Conservation (phyloP, 2,113 vertebrate genomes). For the Turdus rufiventris region DNA sequence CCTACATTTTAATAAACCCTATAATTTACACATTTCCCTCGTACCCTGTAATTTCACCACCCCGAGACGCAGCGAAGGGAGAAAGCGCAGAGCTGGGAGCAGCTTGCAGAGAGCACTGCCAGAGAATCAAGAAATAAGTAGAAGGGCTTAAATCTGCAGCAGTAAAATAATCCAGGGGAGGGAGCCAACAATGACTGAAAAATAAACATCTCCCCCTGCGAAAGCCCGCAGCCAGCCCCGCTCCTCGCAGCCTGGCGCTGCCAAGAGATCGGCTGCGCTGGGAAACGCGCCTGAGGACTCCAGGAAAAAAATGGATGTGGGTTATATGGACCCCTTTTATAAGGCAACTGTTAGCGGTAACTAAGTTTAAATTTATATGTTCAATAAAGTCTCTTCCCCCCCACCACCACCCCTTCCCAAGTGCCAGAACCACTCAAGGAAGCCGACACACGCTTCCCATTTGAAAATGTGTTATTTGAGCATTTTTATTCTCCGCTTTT, state of each 20-base stretch:
- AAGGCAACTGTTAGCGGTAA: conserved; percentile 50
- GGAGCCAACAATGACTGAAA: conserved; percentile 68
- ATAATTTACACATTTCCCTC: conserved; percentile 74
- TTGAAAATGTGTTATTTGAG: conserved; percentile 45
- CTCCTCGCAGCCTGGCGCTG: not conserved
- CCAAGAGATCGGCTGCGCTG: conserved; percentile 26
- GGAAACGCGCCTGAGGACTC: not conserved
- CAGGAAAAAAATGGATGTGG: not conserved
- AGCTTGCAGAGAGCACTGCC: conserved; percentile 20
- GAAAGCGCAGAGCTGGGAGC: conserved; percentile 60
- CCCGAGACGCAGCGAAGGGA: conserved; percentile 29
- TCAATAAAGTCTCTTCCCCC: conserved; percentile 30
- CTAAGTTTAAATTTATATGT: conserved; percentile 48
- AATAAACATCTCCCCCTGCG: conserved; percentile 64
- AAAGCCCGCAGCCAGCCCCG: not conserved
- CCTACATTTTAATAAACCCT: conserved; percentile 63
- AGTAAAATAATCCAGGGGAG: conserved; percentile 67
- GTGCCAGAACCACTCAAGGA: conserved; percentile 35
- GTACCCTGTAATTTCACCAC: conserved; percentile 66
- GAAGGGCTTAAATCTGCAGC: conserved; percentile 50
- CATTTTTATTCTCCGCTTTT: conserved; percentile 51
- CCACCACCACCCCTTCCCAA: not conserved
- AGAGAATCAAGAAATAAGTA: conserved; percentile 44
- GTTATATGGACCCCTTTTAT: conserved; percentile 50
- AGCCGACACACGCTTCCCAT: conserved; percentile 50